phyloP scores from a whole-genome alignment of 2,113 vertebrate genomes.

The Gallinago jamesoni region DNA sequence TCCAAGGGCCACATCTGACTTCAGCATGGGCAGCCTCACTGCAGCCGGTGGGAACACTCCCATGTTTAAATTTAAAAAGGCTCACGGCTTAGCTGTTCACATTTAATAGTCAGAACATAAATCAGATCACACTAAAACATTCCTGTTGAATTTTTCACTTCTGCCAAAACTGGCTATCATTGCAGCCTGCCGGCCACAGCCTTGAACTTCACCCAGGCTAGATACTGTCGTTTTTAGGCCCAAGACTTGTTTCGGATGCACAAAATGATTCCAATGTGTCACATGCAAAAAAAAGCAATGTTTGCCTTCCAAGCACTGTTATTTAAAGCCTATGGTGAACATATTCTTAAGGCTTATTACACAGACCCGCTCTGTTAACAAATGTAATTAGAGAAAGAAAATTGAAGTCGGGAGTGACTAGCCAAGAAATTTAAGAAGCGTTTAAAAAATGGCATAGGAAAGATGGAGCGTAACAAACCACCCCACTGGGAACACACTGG shows the following conservation, averaged over 20 bases:
- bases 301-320: background rate
- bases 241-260: background rate
- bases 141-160: background rate
- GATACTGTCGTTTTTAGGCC: background rate
- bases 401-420: background rate
- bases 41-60: background rate
- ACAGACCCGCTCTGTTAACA: background rate
- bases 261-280: background rate
- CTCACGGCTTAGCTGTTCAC: background rate
- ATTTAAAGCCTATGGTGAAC: background rate
- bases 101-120: background rate
- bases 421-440: background rate
- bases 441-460: background rate
- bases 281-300: accelerated
- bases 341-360: background rate
- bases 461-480: background rate
- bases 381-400: background rate
- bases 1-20: background rate
- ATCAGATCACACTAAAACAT: background rate
- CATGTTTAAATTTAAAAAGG: background rate
- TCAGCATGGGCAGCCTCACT: background rate
- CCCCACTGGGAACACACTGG: background rate
- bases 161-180: background rate
- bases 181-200: background rate
- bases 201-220: background rate